A percentile compares a stretch with the other conserved stretches of the same genome.
Conservation (phyloP, 2,888 invertebrate genomes). For the Limenitis camilla region DNA sequence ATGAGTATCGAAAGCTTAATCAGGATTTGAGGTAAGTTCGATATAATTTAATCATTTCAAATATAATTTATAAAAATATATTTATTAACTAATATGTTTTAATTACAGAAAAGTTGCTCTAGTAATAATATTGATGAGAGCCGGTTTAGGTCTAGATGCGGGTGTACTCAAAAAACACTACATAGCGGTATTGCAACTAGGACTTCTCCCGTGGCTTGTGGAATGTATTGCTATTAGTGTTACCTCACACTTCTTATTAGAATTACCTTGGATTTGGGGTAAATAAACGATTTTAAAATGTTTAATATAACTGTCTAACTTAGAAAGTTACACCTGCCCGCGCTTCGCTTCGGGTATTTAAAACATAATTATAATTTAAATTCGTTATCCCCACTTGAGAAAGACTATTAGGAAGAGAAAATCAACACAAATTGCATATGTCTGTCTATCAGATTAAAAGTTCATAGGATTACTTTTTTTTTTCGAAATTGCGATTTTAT, state of each 20-base stretch:
- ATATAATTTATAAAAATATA: neutral
- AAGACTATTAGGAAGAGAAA: too few relatives aligned
- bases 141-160: slow-evolving; percentile 88
- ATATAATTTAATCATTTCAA: neutral
- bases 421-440: too few relatives aligned
- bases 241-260: slow-evolving; percentile 78
- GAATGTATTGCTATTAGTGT: slow-evolving; percentile 79
- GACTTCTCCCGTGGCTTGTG: slow-evolving; percentile 83
- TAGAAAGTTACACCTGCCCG: too few relatives aligned
- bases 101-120: slow-evolving; percentile 82
- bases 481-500: too few relatives aligned
- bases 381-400: too few relatives aligned
- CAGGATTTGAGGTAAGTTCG: slow-evolving; percentile 76
- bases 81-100: neutral
- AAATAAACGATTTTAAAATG: slow-evolving; percentile 24
- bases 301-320: neutral
- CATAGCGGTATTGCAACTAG: slow-evolving; percentile 81
- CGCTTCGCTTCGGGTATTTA: too few relatives aligned
- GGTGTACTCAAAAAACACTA: slow-evolving; percentile 81
- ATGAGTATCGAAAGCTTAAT: slow-evolving; percentile 75
- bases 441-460: too few relatives aligned
- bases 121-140: slow-evolving; percentile 87
- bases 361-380: too few relatives aligned
- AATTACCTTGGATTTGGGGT: slow-evolving; percentile 86
- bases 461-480: too few relatives aligned